These are phyloP conservation scores for Nysson spinosus DNA, from an alignment of 2,888 invertebrate species.

Conservation along the genomic window DNA sequence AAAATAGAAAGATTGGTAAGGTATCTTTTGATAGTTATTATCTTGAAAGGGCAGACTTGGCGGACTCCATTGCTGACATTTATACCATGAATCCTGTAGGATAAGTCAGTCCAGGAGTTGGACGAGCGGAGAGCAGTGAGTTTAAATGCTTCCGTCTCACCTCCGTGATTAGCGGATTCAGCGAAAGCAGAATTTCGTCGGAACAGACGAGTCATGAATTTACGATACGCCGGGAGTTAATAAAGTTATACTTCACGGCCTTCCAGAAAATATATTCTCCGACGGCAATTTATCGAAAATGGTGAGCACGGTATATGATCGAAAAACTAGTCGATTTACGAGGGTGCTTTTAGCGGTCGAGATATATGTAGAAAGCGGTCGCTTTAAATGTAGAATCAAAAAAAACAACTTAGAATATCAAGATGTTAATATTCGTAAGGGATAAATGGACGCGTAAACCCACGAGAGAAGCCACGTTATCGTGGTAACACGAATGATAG, in stretches of 20 bases:
- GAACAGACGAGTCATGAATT: too few relatives aligned
- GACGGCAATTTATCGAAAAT: too few relatives aligned
- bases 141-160: constrained; percentile 33
- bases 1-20: constrained; percentile 1
- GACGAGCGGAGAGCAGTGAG: constrained; percentile 29
- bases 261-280: too few relatives aligned
- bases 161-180: constrained; percentile 32
- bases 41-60: constrained; percentile 40
- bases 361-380: too few relatives aligned
- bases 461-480: neutral
- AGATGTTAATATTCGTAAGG: neutral
- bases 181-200: too few relatives aligned
- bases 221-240: too few relatives aligned
- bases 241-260: too few relatives aligned
- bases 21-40: constrained; percentile 39
- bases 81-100: constrained; percentile 45
- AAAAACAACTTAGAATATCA: too few relatives aligned
- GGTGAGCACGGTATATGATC: too few relatives aligned
- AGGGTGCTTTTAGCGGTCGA: too few relatives aligned
- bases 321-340: too few relatives aligned
- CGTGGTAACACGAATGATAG: constrained; percentile 24
- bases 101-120: constrained; percentile 35
- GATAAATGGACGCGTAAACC: neutral
- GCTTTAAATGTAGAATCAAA: too few relatives aligned
- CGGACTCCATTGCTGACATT: constrained; percentile 38